Evolutionary conservation across 1,140 invertebrate genomes (phyloP).

Genomic region (Temnothorax nylanderi): DNA sequence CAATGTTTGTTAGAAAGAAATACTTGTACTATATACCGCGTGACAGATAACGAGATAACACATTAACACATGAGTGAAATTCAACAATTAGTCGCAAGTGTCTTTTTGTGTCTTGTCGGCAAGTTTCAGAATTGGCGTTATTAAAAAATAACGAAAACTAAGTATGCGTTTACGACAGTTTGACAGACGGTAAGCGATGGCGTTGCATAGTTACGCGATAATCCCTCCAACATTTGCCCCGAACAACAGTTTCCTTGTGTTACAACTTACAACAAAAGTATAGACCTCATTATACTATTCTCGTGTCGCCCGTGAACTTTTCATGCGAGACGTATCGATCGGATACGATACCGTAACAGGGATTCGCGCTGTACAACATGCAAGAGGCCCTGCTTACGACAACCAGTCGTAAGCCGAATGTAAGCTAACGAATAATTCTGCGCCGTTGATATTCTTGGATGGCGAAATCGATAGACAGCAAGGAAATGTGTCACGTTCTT

Average conservation of each 20-base stretch:
- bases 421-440: constrained; percentile 60
- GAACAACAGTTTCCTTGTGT: constrained; percentile 13
- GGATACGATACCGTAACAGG: constrained; percentile 33
- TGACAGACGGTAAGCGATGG: constrained; percentile 34
- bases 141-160: constrained; percentile 51
- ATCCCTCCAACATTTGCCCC: neutral
- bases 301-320: constrained; percentile 69
- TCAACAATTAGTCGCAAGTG: neutral
- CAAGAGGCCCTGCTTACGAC: constrained; percentile 47
- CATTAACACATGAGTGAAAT: neutral
- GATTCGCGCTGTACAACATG: constrained; percentile 32
- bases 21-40: neutral
- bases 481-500: constrained; percentile 56
- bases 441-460: constrained; percentile 50
- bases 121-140: neutral
- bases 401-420: constrained; percentile 47
- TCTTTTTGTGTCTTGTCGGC: neutral
- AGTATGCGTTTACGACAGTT: constrained; percentile 15
- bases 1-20: neutral
- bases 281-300: constrained; percentile 54
- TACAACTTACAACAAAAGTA: constrained; percentile 45
- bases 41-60: neutral
- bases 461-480: constrained; percentile 45
- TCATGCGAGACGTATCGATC: constrained; percentile 62
- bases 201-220: constrained; percentile 40